phyloP scores from a whole-genome alignment of 2,888 invertebrate genomes.

The Eristalis arbustorum region DNA sequence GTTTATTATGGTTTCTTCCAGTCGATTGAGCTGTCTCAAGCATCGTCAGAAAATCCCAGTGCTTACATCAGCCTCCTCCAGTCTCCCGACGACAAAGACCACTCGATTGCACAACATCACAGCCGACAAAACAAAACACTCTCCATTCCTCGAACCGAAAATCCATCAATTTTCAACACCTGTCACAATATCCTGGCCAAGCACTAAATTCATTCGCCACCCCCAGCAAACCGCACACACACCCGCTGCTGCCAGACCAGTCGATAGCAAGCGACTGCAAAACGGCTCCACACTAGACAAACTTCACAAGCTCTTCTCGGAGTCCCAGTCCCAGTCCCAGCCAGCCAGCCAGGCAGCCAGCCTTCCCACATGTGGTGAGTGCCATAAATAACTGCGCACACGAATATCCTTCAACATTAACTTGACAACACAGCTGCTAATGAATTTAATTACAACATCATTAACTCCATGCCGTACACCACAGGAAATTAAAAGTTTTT shows the following conservation, averaged over 20 bases:
- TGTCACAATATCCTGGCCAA: constrained; percentile 18
- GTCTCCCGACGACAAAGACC: background rate
- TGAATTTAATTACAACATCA: constrained; percentile 70
- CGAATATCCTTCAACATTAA: constrained; percentile 62
- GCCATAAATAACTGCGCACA: constrained; percentile 59
- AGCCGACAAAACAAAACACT: background rate
- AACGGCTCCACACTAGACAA: constrained; percentile 6
- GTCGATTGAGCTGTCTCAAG: background rate
- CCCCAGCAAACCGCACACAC: background rate
- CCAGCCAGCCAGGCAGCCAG: too few relatives aligned
- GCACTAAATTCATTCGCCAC: constrained; percentile 8
- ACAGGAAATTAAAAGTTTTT: constrained; percentile 64
- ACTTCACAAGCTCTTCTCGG: too few relatives aligned
- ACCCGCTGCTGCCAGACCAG: background rate
- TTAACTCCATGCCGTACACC: constrained; percentile 60
- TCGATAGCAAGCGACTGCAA: background rate
- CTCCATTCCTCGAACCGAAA: background rate
- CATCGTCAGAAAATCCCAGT: background rate
- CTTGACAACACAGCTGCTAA: constrained; percentile 67
- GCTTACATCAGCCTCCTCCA: background rate
- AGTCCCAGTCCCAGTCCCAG: background rate
- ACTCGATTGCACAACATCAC: background rate
- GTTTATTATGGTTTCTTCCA: background rate
- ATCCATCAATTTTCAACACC: constrained; percentile 34
- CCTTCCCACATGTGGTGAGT: constrained; percentile 7